Evolutionary conservation across 2,888 invertebrate species (phyloP).

Genomic region (Prosopocoilus inquinatus): DNA sequence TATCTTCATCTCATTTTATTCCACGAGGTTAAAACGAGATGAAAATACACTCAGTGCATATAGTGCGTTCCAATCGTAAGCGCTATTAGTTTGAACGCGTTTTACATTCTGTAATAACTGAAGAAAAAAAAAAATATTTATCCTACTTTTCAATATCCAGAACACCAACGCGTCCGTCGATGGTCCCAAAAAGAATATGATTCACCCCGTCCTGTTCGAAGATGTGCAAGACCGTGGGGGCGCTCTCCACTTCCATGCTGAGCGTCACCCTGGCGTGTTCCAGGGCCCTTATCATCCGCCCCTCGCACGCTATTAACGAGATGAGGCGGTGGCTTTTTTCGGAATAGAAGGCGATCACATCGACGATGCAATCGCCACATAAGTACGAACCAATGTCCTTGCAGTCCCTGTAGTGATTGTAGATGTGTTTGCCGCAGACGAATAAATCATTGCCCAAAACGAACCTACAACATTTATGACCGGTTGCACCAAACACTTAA

Average conservation of each 20-base stretch:
- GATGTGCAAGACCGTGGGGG: constrained; percentile 63
- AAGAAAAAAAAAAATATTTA: no score
- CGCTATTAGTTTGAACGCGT: not conserved
- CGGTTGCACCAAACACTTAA: no score
- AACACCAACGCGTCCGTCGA: constrained; percentile 85
- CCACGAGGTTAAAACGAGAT: no score
- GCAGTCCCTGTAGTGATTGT: constrained; percentile 87
- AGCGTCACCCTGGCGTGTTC: constrained; percentile 71
- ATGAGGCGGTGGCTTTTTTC: constrained; percentile 60
- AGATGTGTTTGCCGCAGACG: constrained; percentile 78
- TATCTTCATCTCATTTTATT: no score
- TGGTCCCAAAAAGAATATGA: constrained; percentile 78
- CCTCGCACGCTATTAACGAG: constrained; percentile 78
- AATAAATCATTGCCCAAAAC: constrained; percentile 83
- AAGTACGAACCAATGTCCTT: constrained; percentile 84
- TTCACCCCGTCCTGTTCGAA: constrained; percentile 69
- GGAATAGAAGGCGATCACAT: constrained; percentile 67
- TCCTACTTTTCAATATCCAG: constrained; percentile 61
- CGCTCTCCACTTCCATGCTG: constrained; percentile 52
- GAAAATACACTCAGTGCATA: no score
- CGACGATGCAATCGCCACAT: constrained; percentile 85
- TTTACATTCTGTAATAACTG: not conserved
- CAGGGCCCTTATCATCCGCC: constrained; percentile 73
- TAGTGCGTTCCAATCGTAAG: no score
- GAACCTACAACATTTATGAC: constrained; percentile 62